Conservation (phyloP, 2,797 vertebrate genomes). For the Falco novaeseelandiae region DNA sequence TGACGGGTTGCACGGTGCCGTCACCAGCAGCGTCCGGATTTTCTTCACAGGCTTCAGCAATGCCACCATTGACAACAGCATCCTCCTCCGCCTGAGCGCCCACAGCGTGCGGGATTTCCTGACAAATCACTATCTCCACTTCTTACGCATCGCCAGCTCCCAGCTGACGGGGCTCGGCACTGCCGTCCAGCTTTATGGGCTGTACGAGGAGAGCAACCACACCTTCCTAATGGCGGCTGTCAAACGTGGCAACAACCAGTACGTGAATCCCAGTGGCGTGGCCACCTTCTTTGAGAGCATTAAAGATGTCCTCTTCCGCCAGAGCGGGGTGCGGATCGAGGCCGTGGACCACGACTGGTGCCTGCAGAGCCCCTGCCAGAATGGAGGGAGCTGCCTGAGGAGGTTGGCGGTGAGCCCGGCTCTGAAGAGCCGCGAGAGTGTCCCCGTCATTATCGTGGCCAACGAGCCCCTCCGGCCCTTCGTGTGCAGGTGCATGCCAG, state of each 20-base stretch:
- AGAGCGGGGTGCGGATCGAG: constrained; percentile 91
- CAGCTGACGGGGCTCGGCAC: constrained; percentile 94
- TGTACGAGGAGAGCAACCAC: constrained; percentile 88
- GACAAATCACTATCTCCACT: constrained; percentile 91
- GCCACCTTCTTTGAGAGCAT: constrained; percentile 98
- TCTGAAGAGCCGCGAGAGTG: constrained; percentile 85
- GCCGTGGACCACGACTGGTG: constrained; percentile 95
- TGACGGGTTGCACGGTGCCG: constrained; percentile 88
- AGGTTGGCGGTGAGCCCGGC: constrained; percentile 84
- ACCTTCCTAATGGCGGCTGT: constrained; percentile 92
- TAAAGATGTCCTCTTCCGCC: constrained; percentile 89
- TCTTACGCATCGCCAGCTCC: constrained; percentile 89
- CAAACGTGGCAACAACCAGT: constrained; percentile 87
- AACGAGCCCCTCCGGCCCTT: constrained; percentile 90
- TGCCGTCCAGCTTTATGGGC: constrained; percentile 88
- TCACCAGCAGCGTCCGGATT: constrained; percentile 87
- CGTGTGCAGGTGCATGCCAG: constrained; percentile 90
- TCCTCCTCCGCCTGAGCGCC: constrained; percentile 87
- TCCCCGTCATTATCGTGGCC: constrained; percentile 89
- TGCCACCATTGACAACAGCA: constrained; percentile 92
- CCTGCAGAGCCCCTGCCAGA: constrained; percentile 89
- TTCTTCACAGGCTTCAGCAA: constrained; percentile 91
- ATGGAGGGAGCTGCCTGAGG: constrained; percentile 91
- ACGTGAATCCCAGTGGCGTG: constrained; percentile 91
- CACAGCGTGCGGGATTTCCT: constrained; percentile 87